Evolutionary conservation across 2,113 vertebrate genomes (phyloP).

Genomic region (Entelurus aequoreus): DNA sequence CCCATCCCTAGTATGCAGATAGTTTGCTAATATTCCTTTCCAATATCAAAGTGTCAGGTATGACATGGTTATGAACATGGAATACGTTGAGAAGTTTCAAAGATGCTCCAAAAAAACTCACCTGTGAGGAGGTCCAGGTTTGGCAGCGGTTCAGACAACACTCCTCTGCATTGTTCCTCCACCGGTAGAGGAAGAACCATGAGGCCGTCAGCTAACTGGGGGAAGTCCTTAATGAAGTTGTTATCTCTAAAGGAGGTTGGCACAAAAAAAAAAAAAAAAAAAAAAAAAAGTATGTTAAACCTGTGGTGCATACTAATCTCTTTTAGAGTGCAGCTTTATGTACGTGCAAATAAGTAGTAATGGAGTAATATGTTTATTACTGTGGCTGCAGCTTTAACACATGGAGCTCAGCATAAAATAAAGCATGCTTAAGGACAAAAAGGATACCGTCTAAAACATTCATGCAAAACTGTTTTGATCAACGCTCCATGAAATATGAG

Average conservation of each 20-base stretch:
- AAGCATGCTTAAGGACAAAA: neutral
- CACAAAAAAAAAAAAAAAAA: neutral
- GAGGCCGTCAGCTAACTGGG: conserved; percentile 90
- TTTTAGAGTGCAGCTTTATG: neutral
- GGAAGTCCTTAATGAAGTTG: conserved; percentile 98
- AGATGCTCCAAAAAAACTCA: conserved; percentile 39
- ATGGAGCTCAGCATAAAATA: neutral
- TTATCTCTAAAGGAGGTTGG: conserved; percentile 78
- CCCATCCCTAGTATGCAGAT: no score
- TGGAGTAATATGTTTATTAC: neutral
- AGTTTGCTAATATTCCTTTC: no score
- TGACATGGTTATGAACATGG: no score
- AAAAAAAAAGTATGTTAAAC: conserved; percentile 1
- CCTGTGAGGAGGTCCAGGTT: conserved; percentile 90
- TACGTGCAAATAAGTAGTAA: neutral
- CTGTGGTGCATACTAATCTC: neutral
- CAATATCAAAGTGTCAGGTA: no score
- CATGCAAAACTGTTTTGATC: neutral
- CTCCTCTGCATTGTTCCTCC: conserved; percentile 93
- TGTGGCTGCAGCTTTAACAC: neutral
- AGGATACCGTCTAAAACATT: neutral
- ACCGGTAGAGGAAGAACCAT: conserved; percentile 93
- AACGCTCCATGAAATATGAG: neutral
- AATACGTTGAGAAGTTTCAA: no score
- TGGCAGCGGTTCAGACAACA: conserved; percentile 90